phyloP scores from a whole-genome alignment of 2,113 vertebrate genomes.

The Madoqua kirkii region DNA sequence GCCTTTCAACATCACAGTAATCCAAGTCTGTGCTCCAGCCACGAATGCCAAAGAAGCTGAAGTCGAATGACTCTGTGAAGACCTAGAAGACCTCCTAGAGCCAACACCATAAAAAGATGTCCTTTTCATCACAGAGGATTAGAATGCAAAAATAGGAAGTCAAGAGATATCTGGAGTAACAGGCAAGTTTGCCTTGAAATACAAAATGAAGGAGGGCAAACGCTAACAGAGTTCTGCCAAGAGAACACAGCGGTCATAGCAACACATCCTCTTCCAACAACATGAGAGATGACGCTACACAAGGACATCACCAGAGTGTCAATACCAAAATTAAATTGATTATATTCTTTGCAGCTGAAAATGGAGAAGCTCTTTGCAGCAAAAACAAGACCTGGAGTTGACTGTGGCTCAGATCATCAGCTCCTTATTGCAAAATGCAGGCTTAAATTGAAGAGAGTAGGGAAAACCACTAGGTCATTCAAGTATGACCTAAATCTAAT shows the following conservation, averaged over 20 bases:
- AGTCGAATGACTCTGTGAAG: background rate
- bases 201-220: background rate
- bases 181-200: background rate
- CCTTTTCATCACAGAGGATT: background rate
- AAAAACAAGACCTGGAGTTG: background rate
- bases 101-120: background rate
- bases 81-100: background rate
- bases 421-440: background rate
- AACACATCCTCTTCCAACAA: background rate
- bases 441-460: background rate
- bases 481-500: background rate
- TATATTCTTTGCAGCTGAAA: background rate
- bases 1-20: background rate
- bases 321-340: background rate
- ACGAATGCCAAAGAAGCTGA: background rate
- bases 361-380: background rate
- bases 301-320: background rate
- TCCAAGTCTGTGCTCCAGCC: background rate
- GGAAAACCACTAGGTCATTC: background rate
- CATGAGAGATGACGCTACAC: background rate
- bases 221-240: background rate
- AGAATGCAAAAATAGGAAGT: background rate
- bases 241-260: background rate
- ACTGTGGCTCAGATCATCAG: background rate
- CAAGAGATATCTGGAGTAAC: background rate